phyloP scores from a whole-genome alignment of 2,113 vertebrate species.

The Chrysochloris asiatica region DNA sequence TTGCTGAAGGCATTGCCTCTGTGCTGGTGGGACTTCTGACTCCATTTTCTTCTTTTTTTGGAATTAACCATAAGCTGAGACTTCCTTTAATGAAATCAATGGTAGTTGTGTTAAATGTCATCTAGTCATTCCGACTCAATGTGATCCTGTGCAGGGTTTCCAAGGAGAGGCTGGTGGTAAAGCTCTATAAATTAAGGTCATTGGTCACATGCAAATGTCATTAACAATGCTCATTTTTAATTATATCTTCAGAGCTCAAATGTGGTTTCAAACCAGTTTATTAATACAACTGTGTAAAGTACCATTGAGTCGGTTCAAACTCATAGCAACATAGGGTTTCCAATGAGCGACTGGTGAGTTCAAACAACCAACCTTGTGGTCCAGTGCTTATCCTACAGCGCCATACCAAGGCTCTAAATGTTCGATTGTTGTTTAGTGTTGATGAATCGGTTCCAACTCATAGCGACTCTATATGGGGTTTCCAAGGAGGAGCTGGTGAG shows the following conservation, averaged over 20 bases:
- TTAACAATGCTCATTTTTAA: not conserved
- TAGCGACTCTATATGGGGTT: no score
- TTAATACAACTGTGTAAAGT: not conserved
- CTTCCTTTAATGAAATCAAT: not conserved
- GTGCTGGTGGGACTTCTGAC: not conserved
- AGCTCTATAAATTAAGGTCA: not conserved
- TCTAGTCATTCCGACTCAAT: no score
- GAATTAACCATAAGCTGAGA: not conserved
- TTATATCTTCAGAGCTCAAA: not conserved
- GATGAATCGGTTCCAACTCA: no score
- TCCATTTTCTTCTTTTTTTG: not conserved
- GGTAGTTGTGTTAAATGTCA: no score
- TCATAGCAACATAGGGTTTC: not conserved
- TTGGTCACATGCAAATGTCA: constrained; percentile 12
- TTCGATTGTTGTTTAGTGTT: no score
- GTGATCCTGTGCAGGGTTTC: no score
- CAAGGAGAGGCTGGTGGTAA: no score
- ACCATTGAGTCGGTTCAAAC: not conserved
- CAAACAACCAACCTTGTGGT: no score
- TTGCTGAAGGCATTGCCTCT: not conserved
- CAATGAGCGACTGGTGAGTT: no score
- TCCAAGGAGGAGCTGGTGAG: no score
- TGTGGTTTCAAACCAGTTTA: not conserved
- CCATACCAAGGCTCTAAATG: no score
- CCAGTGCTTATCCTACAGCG: no score